phyloP scores from a whole-genome alignment of 2,888 invertebrate species.

The Apomyelois bistriatella region DNA sequence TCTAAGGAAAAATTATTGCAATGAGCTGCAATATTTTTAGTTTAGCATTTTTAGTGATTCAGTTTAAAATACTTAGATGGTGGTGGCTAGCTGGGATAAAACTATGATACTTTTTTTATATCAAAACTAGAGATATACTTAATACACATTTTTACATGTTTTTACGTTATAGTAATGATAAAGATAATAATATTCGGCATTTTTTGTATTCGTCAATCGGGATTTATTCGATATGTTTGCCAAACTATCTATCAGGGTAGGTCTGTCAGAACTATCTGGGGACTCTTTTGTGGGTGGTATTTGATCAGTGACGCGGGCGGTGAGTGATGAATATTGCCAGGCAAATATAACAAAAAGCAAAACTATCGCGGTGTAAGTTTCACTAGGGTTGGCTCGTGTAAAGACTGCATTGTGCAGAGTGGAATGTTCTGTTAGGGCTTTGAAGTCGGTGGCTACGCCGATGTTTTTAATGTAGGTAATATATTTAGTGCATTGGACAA shows the following conservation, averaged over 20 bases:
- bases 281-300: constrained; percentile 74
- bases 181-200: neutral
- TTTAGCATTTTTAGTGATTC: too few relatives aligned
- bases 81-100: too few relatives aligned
- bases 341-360: constrained; percentile 79
- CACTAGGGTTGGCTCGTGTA: constrained; percentile 56
- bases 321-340: constrained; percentile 79
- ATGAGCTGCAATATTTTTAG: too few relatives aligned
- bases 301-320: constrained; percentile 75
- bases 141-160: too few relatives aligned
- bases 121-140: too few relatives aligned
- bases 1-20: too few relatives aligned
- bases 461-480: too few relatives aligned
- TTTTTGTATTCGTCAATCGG: constrained; percentile 35
- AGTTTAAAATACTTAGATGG: too few relatives aligned
- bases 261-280: constrained; percentile 73
- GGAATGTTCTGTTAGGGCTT: constrained; percentile 20
- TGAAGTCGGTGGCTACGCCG: neutral
- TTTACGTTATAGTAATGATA: too few relatives aligned
- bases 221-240: constrained; percentile 54
- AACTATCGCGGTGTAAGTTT: constrained; percentile 75
- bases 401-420: constrained; percentile 36
- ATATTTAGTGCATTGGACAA: too few relatives aligned
- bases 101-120: too few relatives aligned
- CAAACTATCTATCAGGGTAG: constrained; percentile 69